A percentile compares a stretch with the other conserved stretches of the same genome.
These are phyloP conservation scores for Empidonax alnorum DNA, from an alignment of 2,113 vertebrate species.

Conservation along the genomic window DNA sequence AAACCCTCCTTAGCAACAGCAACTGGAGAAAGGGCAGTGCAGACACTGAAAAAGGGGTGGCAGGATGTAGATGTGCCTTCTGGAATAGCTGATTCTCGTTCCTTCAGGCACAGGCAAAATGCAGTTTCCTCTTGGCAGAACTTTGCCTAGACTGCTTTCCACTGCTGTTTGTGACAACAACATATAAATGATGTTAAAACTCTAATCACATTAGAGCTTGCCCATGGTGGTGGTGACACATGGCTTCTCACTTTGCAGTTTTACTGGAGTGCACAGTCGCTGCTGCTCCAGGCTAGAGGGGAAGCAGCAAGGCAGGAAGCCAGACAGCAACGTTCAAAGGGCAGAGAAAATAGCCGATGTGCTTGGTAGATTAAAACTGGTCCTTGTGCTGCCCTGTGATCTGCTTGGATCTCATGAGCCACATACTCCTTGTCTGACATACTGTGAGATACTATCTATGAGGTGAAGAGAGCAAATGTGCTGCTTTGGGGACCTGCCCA, in stretches of 20 bases:
- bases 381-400: neutral
- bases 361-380: neutral
- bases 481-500: neutral
- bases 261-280: neutral
- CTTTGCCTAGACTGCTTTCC: neutral
- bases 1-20: neutral
- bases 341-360: neutral
- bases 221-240: fast-evolving
- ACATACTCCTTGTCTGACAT: neutral
- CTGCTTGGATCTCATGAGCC: neutral
- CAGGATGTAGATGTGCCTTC: too few relatives aligned
- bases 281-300: neutral
- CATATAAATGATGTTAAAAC: neutral
- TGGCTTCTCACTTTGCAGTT: neutral
- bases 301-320: neutral
- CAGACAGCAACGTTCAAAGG: neutral
- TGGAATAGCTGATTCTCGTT: neutral
- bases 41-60: neutral
- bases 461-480: neutral
- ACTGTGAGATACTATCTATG: neutral
- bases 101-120: neutral
- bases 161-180: neutral
- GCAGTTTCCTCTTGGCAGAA: neutral
- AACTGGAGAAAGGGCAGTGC: neutral
- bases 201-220: neutral